A percentile compares a stretch with the other conserved stretches of the same genome.
phyloP scores from a whole-genome alignment of 2,888 invertebrate genomes.

The Urechis unicinctus region DNA sequence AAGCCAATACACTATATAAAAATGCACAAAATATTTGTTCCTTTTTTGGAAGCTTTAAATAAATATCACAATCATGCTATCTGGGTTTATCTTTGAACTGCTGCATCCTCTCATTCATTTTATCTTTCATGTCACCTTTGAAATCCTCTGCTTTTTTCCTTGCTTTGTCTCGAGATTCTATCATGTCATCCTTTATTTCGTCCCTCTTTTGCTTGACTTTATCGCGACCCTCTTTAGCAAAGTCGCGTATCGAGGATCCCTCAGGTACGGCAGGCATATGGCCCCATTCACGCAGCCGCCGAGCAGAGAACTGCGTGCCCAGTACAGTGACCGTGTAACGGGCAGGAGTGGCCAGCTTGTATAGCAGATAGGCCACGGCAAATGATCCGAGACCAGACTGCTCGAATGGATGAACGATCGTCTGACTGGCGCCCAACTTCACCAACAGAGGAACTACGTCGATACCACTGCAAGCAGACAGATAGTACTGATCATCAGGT shows the following conservation, averaged over 20 bases:
- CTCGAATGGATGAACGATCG: constrained; percentile 67
- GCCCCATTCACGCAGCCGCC: constrained; percentile 70
- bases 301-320: constrained; percentile 79
- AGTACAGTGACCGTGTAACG: constrained; percentile 88
- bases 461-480: constrained; percentile 68
- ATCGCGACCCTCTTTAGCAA: constrained; percentile 31
- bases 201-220: constrained; percentile 22
- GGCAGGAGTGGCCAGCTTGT: constrained; percentile 85
- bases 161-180: constrained; percentile 1
- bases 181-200: constrained; percentile 4
- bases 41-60: no score
- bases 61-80: no score
- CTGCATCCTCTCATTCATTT: neutral
- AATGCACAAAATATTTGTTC: no score
- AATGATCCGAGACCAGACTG: constrained; percentile 78
- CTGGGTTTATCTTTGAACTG: neutral
- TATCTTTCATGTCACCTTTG: constrained; percentile 3
- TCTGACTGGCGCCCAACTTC: constrained; percentile 70
- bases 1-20: no score
- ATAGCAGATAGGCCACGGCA: constrained; percentile 84
- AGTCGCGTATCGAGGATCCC: constrained; percentile 26
- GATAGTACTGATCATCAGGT: neutral
- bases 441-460: constrained; percentile 78
- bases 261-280: constrained; percentile 74
- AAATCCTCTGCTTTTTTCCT: constrained; percentile 9